phyloP scores from a whole-genome alignment of 2,888 invertebrate species.

The Geotrupes spiniger region DNA sequence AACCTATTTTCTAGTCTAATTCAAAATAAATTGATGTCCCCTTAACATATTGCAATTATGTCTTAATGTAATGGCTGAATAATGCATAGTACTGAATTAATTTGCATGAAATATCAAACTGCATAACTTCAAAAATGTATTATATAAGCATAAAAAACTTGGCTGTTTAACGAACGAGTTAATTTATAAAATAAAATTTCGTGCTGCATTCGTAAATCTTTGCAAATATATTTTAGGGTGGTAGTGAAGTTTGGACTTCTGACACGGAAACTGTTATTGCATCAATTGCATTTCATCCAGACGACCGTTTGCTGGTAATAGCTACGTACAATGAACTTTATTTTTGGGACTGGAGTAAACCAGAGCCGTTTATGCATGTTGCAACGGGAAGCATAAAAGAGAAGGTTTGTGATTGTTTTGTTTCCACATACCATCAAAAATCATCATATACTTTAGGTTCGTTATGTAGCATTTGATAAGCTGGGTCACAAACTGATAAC shows the following conservation, averaged over 20 bases:
- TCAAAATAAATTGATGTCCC: no score
- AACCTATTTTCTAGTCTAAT: no score
- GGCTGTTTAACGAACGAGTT: no score
- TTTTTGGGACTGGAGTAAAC: conserved; percentile 87
- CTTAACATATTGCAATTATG: no score
- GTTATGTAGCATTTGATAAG: conserved; percentile 82
- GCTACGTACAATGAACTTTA: conserved; percentile 80
- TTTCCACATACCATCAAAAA: not conserved
- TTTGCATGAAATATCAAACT: no score
- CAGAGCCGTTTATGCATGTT: conserved; percentile 71
- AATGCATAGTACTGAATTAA: no score
- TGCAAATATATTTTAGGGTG: conserved; percentile 58
- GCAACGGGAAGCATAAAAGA: conserved; percentile 74
- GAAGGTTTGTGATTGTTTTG: conserved; percentile 56
- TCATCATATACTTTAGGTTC: conserved; percentile 44
- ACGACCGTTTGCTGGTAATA: conserved; percentile 77
- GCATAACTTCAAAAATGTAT: no score
- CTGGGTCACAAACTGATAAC: conserved; percentile 79
- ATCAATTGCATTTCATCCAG: conserved; percentile 84
- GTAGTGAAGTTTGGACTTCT: conserved; percentile 80
- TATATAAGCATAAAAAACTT: no score
- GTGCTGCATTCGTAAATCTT: no score
- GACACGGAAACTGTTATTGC: conserved; percentile 74
- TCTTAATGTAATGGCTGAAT: no score
- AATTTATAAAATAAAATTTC: no score